Percentiles rank a stretch among this genome's conserved stretches.
phyloP scores from a whole-genome alignment of 2,888 invertebrate genomes.

The Eilema sororculum region DNA sequence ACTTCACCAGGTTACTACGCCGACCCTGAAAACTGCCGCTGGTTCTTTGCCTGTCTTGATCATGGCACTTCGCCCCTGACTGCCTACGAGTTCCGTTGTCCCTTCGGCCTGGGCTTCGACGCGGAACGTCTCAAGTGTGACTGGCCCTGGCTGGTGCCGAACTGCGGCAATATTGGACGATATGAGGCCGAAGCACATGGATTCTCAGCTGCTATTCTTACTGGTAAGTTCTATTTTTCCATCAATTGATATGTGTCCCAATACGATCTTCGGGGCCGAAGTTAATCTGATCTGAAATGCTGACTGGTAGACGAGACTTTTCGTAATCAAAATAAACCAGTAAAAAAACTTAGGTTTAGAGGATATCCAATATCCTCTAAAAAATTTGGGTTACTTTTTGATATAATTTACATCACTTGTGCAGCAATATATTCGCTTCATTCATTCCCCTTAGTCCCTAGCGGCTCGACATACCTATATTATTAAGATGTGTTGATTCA shows the following conservation, averaged over 20 bases:
- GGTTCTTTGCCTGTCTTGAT: constrained; percentile 94
- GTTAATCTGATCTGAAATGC: no score
- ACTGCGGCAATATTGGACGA: constrained; percentile 86
- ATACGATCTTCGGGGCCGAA: no score
- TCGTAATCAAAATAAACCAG: no score
- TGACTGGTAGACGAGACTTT: no score
- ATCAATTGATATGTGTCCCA: neutral
- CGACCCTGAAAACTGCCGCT: constrained; percentile 93
- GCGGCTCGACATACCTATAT: no score
- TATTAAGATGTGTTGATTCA: neutral
- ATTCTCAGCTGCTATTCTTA: constrained; percentile 74
- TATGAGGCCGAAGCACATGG: constrained; percentile 84
- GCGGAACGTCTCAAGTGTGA: constrained; percentile 90
- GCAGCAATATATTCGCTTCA: no score
- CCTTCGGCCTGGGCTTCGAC: constrained; percentile 93
- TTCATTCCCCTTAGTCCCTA: no score
- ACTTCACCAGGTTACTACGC: constrained; percentile 89
- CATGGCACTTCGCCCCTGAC: constrained; percentile 88
- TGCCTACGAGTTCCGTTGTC: constrained; percentile 94
- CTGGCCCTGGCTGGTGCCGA: constrained; percentile 93
- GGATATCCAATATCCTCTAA: no score
- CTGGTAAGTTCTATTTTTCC: constrained; percentile 64
- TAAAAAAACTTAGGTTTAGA: no score
- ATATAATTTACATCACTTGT: no score
- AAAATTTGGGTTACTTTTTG: no score